Percentiles rank a stretch among this genome's conserved stretches.
These are phyloP conservation scores for Drosophila antonietae DNA, from an alignment of 2,888 invertebrate species.

Conservation along the genomic window DNA sequence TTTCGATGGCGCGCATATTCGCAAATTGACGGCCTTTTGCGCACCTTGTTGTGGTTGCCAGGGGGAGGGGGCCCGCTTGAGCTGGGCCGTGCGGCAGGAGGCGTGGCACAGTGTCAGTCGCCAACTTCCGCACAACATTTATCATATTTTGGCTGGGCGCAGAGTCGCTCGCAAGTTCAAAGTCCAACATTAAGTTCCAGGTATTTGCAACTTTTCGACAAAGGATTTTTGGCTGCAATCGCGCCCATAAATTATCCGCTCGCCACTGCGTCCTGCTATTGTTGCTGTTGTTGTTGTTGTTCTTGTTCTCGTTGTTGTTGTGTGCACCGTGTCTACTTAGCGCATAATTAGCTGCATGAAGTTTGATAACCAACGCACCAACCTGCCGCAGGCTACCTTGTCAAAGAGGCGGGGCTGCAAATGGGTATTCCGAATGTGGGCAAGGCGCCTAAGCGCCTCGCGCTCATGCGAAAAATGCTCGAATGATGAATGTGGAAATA, in stretches of 20 bases:
- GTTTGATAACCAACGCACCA: conserved; percentile 53
- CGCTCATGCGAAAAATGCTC: conserved; percentile 51
- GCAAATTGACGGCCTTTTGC: conserved; percentile 62
- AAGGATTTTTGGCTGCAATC: conserved; percentile 80
- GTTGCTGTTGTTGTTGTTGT: conserved; percentile 25
- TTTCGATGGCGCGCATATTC: conserved; percentile 70
- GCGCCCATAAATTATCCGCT: conserved; percentile 71
- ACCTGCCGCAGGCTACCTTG: conserved; percentile 9
- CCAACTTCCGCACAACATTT: conserved; percentile 72
- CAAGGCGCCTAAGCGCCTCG: conserved; percentile 35
- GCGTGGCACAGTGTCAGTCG: conserved; percentile 44
- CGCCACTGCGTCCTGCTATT: conserved; percentile 26
- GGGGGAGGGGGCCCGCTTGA: background rate
- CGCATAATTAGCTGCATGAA: conserved; percentile 79
- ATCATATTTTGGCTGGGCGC: conserved; percentile 66
- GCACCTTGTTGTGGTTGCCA: conserved; percentile 28
- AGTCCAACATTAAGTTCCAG: conserved; percentile 79
- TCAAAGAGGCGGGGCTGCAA: background rate
- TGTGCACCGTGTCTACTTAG: conserved; percentile 71
- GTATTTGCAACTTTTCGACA: conserved; percentile 80
- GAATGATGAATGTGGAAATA: conserved; percentile 74
- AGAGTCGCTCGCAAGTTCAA: conserved; percentile 65
- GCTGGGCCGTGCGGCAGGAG: conserved; percentile 3
- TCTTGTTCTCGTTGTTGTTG: conserved; percentile 25
- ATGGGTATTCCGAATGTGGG: background rate